Percentiles rank a stretch among this genome's conserved stretches.
Evolutionary conservation across 2,888 invertebrate species (phyloP).

Genomic region (Heliconius erato): DNA sequence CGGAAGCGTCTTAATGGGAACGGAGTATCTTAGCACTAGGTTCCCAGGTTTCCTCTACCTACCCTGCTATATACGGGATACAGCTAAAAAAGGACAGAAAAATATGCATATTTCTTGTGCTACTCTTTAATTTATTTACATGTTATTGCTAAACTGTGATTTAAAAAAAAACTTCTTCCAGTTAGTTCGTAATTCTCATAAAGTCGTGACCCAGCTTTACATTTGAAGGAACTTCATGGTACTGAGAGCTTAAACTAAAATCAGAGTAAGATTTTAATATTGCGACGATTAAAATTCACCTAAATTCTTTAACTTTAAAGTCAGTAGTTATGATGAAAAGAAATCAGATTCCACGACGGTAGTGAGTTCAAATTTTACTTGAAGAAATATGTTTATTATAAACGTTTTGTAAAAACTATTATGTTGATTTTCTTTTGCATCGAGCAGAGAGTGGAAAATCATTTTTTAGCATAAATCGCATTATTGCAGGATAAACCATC

Average conservation of each 20-base stretch:
- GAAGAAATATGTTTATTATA: too few species aligned
- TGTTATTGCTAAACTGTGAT: not conserved
- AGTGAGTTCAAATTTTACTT: not conserved
- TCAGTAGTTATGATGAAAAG: not conserved
- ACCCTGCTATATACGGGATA: too few species aligned
- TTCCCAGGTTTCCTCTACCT: too few species aligned
- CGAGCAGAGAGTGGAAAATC: too few species aligned
- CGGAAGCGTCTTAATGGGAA: too few species aligned
- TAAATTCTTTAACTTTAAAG: not conserved
- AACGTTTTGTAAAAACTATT: too few species aligned
- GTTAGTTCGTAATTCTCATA: not conserved
- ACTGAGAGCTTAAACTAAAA: not conserved
- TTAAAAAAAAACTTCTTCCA: not conserved
- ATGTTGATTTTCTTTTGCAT: too few species aligned
- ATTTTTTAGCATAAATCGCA: too few species aligned
- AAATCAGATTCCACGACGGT: not conserved
- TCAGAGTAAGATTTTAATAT: conserved; percentile 2
- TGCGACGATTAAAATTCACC: not conserved
- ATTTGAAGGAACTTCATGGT: conserved; percentile 18
- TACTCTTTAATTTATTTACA: not conserved
- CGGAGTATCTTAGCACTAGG: too few species aligned
- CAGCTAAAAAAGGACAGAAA: too few species aligned
- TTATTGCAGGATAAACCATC: too few species aligned
- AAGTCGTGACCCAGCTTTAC: conserved; percentile 7
- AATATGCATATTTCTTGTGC: too few species aligned